Evolutionary conservation across 1,140 invertebrate genomes (phyloP).

Genomic region (Drosophila nasuta): DNA sequence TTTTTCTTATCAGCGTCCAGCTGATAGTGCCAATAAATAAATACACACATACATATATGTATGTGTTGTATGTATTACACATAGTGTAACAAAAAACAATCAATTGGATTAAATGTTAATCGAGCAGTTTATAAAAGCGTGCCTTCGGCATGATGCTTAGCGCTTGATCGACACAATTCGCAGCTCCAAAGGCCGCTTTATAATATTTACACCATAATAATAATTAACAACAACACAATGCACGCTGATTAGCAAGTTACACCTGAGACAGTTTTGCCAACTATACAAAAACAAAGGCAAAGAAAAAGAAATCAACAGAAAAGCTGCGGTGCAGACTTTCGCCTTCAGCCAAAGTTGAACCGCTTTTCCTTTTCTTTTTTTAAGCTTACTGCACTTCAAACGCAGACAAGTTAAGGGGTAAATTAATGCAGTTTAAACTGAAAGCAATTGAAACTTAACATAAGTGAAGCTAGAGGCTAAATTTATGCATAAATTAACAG

Average conservation of each 20-base stretch:
- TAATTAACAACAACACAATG: not conserved
- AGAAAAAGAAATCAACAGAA: not conserved
- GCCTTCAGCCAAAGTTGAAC: not conserved
- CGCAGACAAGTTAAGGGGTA: not conserved
- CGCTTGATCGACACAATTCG: constrained; percentile 1
- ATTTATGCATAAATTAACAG: too few species aligned
- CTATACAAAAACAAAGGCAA: not conserved
- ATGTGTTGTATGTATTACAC: not conserved
- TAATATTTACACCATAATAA: not conserved
- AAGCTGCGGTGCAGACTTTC: not conserved
- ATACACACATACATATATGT: not conserved
- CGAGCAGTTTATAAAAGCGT: constrained; percentile 61
- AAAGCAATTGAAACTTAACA: too few species aligned
- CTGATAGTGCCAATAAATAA: constrained; percentile 61
- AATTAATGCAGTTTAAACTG: not conserved
- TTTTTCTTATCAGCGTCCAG: constrained; percentile 61
- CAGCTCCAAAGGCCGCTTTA: constrained; percentile 9
- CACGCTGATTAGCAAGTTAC: constrained; percentile 4
- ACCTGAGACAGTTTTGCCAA: not conserved
- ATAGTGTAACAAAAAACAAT: constrained; percentile 7
- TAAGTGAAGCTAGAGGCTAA: too few species aligned
- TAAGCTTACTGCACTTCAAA: not conserved
- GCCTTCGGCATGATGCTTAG: constrained; percentile 53
- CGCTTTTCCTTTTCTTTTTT: not conserved
- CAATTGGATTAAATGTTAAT: constrained; percentile 33